Evolutionary conservation across 2,888 invertebrate genomes (phyloP), one percentile per base, ranked within the genome.

Genomic region (Hedya salicella): DNA sequence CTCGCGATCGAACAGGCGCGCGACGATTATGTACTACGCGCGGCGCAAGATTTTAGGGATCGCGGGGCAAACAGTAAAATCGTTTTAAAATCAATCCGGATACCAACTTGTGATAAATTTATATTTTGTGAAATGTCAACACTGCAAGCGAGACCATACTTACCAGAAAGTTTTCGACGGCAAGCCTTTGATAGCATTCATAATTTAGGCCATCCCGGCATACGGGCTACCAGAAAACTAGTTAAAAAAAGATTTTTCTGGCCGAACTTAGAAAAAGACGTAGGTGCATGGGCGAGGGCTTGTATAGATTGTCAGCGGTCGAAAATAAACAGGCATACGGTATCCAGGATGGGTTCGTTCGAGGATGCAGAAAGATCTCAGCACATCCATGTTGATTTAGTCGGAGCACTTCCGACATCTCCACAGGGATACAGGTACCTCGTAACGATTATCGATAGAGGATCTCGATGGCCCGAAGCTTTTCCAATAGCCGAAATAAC

Each of bases 1-100:
- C 19, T 73, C 19, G 69, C 69, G 4, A n/a, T 14, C 14, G 25
- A 25, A 25, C 25, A 25, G 6, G 25, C 25, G 6, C 3, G 6
- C 3, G 25, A 25, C 25, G 25, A 25, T 42, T 42, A 16, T 4
- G 4, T 42, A 14, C 14, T 2, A n/a, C 16, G 14, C 4, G 8
- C 14, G 16, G 8, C 13, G 16, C 42, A n/a, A 42, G 3, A n/a
- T n/a, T n/a, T n/a, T n/a, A n/a, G 4, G 25, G 25, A 25, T 6
- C 25, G 6, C 3, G 4, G 25, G 4, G 25, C 25, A 5, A 25
- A 25, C 25, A 25, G 6, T 25, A 25, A 25, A 5, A 25, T 25
- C 3, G 25, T 25, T 25, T 6, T 25, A 42, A 42, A 14, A 14
- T 16, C 4, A 42, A 42, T 16, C 14, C 14, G 2, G 42, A 5